These are phyloP conservation scores for Oostethus manadensis DNA, from an alignment of 2,113 vertebrate genomes.

Conservation along the genomic window DNA sequence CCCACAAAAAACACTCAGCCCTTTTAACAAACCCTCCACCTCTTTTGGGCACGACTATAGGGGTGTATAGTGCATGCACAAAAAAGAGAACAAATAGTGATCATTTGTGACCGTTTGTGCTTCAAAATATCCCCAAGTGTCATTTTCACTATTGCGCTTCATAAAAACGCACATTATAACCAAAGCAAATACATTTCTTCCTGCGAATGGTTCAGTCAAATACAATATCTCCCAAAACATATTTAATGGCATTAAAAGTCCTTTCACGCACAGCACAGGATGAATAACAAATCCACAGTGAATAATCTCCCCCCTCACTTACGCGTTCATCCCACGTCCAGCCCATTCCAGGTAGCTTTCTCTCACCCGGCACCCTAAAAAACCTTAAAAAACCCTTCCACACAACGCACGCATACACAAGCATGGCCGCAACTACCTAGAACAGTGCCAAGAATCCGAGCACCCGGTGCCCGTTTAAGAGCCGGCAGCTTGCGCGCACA, in stretches of 20 bases:
- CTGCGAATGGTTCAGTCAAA: too few species aligned
- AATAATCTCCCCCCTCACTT: not conserved
- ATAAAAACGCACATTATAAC: too few species aligned
- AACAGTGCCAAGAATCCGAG: conserved; percentile 2
- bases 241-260: not conserved
- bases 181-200: too few species aligned
- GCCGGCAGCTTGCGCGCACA: not conserved
- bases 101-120: too few species aligned
- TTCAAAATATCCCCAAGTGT: too few species aligned
- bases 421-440: not conserved
- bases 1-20: too few species aligned
- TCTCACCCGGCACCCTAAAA: not conserved
- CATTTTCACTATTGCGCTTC: too few species aligned
- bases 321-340: not conserved
- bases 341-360: not conserved
- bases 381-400: not conserved
- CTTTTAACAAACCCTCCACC: not conserved
- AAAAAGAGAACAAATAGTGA: too few species aligned
- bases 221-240: not conserved
- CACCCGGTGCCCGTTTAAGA: not conserved
- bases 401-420: not conserved
- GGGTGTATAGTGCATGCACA: too few species aligned
- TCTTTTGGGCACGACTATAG: not conserved
- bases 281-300: not conserved
- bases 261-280: not conserved